Evolutionary conservation across 2,888 invertebrate genomes (phyloP).

Genomic region (Himalopsyche kuldschensis): DNA sequence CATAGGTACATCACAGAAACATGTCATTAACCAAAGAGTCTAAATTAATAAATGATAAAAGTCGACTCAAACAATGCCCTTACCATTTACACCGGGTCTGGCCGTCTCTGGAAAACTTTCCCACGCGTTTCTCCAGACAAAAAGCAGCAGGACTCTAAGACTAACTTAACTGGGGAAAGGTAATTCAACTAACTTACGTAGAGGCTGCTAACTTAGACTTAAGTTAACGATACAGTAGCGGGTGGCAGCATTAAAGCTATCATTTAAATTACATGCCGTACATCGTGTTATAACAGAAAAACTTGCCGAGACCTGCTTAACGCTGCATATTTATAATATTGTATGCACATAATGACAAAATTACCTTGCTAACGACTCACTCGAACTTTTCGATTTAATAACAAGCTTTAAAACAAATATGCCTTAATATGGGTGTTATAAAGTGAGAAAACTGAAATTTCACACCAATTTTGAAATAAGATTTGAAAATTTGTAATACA

Average conservation of each 20-base stretch:
- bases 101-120: not conserved
- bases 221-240: not conserved
- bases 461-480: too few relatives aligned
- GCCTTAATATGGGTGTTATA: too few relatives aligned
- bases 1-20: not conserved
- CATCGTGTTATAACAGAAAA: not conserved
- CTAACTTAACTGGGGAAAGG: slow-evolving; percentile 4
- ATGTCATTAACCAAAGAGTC: not conserved
- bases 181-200: slow-evolving; percentile 22
- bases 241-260: slow-evolving; percentile 8
- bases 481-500: too few relatives aligned
- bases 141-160: not conserved
- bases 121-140: slow-evolving; percentile 1
- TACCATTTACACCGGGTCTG: not conserved
- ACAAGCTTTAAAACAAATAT: not conserved
- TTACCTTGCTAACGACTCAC: not conserved
- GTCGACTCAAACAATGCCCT: not conserved
- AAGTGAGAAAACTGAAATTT: too few relatives aligned
- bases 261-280: slow-evolving; percentile 19
- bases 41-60: not conserved
- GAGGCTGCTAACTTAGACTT: slow-evolving; percentile 14
- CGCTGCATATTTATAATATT: slow-evolving; percentile 1
- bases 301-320: not conserved
- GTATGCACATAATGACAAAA: not conserved
- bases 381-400: not conserved